Percentiles rank a stretch among this genome's conserved stretches.
Conservation (phyloP, 2,113 vertebrate species). For the Corythoichthys intestinalis region DNA sequence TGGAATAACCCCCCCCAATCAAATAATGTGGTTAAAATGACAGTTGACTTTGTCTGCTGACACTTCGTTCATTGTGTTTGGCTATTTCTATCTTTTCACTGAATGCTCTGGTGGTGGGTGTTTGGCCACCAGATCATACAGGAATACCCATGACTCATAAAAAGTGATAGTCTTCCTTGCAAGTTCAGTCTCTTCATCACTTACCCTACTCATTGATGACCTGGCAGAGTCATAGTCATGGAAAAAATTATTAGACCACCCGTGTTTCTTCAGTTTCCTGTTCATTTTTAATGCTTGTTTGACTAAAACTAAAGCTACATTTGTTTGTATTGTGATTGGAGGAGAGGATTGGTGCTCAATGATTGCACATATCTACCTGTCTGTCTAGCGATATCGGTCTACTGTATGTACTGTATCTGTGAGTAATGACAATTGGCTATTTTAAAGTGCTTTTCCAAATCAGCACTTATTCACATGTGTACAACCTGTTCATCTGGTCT, state of each 20-base stretch:
- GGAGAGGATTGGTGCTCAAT: not conserved
- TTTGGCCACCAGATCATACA: not conserved
- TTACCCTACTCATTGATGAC: not conserved
- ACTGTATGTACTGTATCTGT: not conserved
- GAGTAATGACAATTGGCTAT: slow-evolving; percentile 18
- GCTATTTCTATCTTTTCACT: not conserved
- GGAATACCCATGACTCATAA: not conserved
- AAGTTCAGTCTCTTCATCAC: not conserved
- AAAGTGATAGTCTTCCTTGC: not conserved
- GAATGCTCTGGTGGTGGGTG: not conserved
- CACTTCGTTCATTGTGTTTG: not conserved
- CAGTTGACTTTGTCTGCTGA: not conserved
- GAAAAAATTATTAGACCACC: too few relatives aligned
- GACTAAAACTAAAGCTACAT: too few relatives aligned
- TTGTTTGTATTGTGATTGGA: too few relatives aligned
- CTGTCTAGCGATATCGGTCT: not conserved
- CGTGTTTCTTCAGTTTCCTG: too few relatives aligned
- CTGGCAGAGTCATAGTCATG: not conserved
- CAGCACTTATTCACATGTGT: slow-evolving; percentile 8
- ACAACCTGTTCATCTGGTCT: slow-evolving; percentile 69
- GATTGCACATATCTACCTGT: not conserved
- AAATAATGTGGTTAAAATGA: not conserved
- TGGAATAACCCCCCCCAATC: not conserved
- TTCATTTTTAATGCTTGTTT: too few relatives aligned
- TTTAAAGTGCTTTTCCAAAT: slow-evolving; percentile 25